These are phyloP conservation scores for Chrysopa pallens DNA, from an alignment of 1,140 invertebrate species.

Conservation along the genomic window DNA sequence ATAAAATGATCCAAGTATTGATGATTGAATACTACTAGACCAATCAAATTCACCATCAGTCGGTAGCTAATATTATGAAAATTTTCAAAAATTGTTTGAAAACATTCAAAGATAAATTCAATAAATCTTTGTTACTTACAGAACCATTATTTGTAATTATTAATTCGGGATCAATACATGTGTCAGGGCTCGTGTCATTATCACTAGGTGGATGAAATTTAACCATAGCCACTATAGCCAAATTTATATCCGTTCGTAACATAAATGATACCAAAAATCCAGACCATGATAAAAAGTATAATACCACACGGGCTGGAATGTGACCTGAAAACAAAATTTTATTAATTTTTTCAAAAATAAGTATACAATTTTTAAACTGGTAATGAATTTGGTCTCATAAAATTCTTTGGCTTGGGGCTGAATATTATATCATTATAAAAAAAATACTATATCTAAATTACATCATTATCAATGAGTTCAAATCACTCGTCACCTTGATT, in stretches of 20 bases:
- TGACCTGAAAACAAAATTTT: constrained; percentile 12
- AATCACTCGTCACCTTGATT: no score
- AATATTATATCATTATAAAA: no score
- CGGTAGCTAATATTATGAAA: no score
- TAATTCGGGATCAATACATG: neutral
- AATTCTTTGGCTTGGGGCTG: no score
- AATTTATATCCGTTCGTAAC: constrained; percentile 58
- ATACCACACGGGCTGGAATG: constrained; percentile 40
- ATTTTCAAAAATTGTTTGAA: no score
- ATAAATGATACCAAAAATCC: constrained; percentile 57
- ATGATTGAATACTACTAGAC: constrained; percentile 36
- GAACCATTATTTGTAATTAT: neutral
- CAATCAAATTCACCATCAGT: constrained; percentile 36
- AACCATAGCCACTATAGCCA: constrained; percentile 50
- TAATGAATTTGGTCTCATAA: no score
- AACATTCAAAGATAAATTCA: no score
- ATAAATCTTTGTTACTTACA: no score
- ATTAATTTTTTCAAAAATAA: no score
- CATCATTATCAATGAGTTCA: no score
- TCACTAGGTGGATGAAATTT: constrained; percentile 10
- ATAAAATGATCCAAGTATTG: constrained; percentile 48
- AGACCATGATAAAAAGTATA: constrained; percentile 51
- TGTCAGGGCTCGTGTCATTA: neutral
- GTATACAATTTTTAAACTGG: no score
- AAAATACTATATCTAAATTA: no score